Base-by-base conservation (phyloP, 2,113 vertebrate genomes). In the Pagrus major region DNA sequence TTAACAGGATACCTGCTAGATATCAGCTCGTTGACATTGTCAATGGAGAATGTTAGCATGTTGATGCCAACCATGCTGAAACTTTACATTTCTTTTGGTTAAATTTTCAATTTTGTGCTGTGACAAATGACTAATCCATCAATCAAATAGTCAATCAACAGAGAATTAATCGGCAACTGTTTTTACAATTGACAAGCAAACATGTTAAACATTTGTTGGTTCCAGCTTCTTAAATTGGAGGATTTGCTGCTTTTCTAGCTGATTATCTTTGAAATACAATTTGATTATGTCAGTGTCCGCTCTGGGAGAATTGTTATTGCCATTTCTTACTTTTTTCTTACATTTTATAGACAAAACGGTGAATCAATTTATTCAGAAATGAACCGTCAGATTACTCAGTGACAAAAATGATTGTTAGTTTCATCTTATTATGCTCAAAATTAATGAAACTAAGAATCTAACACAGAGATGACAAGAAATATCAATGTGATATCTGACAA, bases 361-460 rank as follows among this genome's bases (percentile, higher is more conserved):
- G 4, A 14, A 10, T 56, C 2, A 0, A 44, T 33, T 58, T 7
- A 33, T 31, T 8, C 18, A 44, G 35, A 71, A 59, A 47, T 46
- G 0, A 46, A 33, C 46, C 21, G 41, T 71, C 14, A 69, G 23
- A 55, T 29, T 29, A 21, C 10, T 27, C 5, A 6, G 14, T 37
- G 10, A 27, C 27, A 8, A 14, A 42, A 44, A 33, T 33, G 23
- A 37, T 27, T 0, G 6, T 37, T 68, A 16, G 12, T 9, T 9
- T 25, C n/a, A 35, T 16, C 0, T 7, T 16, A 0, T 31, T 35
- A 1, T 54, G n/a, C 6, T 27, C 8, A 27, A 41, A 7, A 69
- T 25, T 0, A 5, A 52, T 0, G 0, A 2, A 0, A 67, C 35
- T 6, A 2, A 12, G 54, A 42, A 20, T n/a, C 1, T 2, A 61